Base-by-base conservation (phyloP, 64 coral and sea anemone species). In the Exaiptasia diaphana region DNA sequence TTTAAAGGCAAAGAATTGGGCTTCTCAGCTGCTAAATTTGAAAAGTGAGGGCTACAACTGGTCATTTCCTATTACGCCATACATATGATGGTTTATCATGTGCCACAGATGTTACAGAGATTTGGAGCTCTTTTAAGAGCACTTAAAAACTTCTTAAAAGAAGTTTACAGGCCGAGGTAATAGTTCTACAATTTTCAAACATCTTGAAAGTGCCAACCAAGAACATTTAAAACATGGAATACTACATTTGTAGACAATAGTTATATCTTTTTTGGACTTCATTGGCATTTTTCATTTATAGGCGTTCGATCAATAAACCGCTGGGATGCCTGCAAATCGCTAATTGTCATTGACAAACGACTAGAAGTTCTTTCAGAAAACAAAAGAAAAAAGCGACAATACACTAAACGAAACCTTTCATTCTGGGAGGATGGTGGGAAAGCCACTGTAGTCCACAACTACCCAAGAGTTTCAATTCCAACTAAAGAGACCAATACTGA, bases 31-130 rank as follows among this genome's bases (percentile, higher is more conserved):
- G 13, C 60, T 64, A 34, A 8, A 15, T 36, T 34, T 64, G 60
- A 64, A 34, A 64, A 64, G 60, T 35, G 60, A 64, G 38, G 53
- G 75, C 22, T 78, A 78, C 40, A 57, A 78, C 53, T 59, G 56
- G 75, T 59, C 53, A 62, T 27, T 59, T 42, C 75, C 75, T 26
- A 78, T 78, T 14, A 62, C 75, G 61, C 75, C 75, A 18, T 61
- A 78, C 37, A 78, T 38, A 61, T 78, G 20, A 78, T 78, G 75
- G 75, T 78, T n/a, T 61, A 78, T 41, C 75, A 78, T 26, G 21
- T 54, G 8, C 75, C 75, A 41, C 18, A 78, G 39, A 8, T 61
- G n/a, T n/a, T n/a, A n/a, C n/a, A n/a, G 40, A n/a, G 40, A 26
- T 78, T 27, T 78, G 20, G 38, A 0, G 61, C 17, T 57, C 34